Evolutionary conservation across 64 coral and sea anemone genomes (phyloP).

Genomic region (Dendrophyllia cribrosa): DNA sequence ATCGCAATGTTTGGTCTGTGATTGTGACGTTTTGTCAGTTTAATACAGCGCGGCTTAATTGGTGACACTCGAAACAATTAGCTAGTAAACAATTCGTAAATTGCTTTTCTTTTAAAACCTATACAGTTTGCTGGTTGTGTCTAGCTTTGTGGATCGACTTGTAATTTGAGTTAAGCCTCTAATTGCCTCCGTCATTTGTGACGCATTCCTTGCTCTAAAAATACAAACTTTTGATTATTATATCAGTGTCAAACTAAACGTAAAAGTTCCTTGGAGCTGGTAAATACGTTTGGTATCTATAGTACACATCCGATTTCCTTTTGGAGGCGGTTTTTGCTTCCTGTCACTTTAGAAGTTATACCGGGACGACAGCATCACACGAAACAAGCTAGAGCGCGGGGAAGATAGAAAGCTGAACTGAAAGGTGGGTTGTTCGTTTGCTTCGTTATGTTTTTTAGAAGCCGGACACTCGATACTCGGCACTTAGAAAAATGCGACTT

Average conservation of each 20-base stretch:
- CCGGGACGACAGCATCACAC: no score
- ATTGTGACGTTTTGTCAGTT: constrained; percentile 18
- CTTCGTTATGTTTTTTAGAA: no score
- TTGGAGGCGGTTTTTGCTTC: background rate
- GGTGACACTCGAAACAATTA: constrained; percentile 12
- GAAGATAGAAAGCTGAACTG: no score
- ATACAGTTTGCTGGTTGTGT: background rate
- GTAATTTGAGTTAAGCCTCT: background rate
- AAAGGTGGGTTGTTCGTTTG: no score
- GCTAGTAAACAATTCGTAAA: constrained; percentile 29
- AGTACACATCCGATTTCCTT: background rate
- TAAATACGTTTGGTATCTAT: background rate
- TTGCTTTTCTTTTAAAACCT: background rate
- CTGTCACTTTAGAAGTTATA: no score
- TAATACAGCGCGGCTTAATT: constrained; percentile 8
- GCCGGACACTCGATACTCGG: no score
- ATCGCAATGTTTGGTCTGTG: background rate
- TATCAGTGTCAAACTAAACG: background rate
- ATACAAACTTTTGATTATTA: no score
- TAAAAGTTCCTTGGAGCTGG: background rate
- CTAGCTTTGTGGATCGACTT: background rate
- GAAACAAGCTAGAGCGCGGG: no score
- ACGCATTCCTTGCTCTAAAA: background rate
- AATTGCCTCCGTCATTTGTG: background rate
- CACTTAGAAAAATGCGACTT: no score